A percentile compares a stretch with the other conserved stretches of the same genome.
These are phyloP conservation scores for Steinernema scapterisci DNA, from an alignment of 2,888 invertebrate genomes.

Conservation along the genomic window DNA sequence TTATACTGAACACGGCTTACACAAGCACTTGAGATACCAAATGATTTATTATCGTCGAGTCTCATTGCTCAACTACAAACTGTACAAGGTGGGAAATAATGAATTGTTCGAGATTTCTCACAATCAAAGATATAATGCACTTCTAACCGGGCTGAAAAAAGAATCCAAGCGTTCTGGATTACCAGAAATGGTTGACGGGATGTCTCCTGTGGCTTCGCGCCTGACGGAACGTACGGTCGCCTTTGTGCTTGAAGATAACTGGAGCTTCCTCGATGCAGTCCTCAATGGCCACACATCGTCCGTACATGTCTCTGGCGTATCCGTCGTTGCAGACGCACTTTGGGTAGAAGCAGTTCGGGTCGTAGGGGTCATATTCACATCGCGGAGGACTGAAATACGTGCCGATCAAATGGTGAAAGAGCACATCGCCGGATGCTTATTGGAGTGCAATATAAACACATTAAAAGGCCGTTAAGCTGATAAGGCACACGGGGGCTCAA, in stretches of 20 bases:
- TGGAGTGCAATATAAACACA: background rate
- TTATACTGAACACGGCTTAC: too few species aligned
- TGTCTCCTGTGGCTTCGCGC: conserved; percentile 14
- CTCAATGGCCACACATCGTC: conserved; percentile 29
- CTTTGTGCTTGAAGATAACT: background rate
- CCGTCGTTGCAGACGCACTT: conserved; percentile 52
- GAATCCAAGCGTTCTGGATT: background rate
- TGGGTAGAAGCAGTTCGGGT: conserved; percentile 57
- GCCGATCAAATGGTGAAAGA: background rate
- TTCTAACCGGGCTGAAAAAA: background rate
- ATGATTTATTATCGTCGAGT: conserved; percentile 10
- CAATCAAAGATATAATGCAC: too few species aligned
- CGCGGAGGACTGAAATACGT: conserved; percentile 52
- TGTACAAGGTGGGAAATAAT: background rate
- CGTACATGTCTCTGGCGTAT: conserved; percentile 34
- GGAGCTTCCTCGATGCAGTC: conserved; percentile 6
- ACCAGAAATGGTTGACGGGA: conserved; percentile 26
- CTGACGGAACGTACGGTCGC: background rate
- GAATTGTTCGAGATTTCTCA: conserved; percentile 23
- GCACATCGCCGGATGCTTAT: too few species aligned
- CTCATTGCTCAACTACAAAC: background rate
- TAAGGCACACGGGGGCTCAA: background rate
- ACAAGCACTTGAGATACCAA: background rate
- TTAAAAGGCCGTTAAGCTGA: background rate
- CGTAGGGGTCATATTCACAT: conserved; percentile 44